These are phyloP conservation scores for Zingel zingel DNA, from an alignment of 2,113 vertebrate species.

Conservation along the genomic window DNA sequence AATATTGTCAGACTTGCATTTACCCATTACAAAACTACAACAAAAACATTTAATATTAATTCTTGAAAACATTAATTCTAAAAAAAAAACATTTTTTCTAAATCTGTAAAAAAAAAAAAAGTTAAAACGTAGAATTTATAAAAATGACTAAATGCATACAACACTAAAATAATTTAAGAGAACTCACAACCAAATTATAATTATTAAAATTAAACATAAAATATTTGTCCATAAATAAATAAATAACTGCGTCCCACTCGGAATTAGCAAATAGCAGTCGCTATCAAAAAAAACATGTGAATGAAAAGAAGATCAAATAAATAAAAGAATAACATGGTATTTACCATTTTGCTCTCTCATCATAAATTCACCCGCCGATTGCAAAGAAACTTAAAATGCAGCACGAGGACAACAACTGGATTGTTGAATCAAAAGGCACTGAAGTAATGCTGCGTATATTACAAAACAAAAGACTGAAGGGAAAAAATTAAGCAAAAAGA, in stretches of 20 bases:
- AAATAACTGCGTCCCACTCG: background rate
- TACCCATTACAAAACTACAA: background rate
- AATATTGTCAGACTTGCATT: background rate
- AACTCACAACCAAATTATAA: constrained; percentile 5
- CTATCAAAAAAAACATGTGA: constrained; percentile 43
- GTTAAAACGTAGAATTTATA: background rate
- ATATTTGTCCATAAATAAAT: constrained; percentile 20
- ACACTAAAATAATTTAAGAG: background rate
- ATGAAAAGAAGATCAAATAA: constrained; percentile 36
- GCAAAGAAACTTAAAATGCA: constrained; percentile 70
- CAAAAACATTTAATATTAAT: background rate
- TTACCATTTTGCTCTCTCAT: constrained; percentile 89
- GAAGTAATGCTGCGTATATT: constrained; percentile 49
- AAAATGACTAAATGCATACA: constrained; percentile 11
- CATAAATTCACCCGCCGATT: constrained; percentile 82
- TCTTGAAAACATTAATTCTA: background rate
- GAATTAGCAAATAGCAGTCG: constrained; percentile 26
- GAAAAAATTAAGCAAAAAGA: constrained; percentile 59
- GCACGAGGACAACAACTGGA: constrained; percentile 57
- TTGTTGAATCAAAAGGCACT: constrained; percentile 63
- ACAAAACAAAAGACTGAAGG: constrained; percentile 49
- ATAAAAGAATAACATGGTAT: constrained; percentile 63
- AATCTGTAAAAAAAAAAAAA: background rate
- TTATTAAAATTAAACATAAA: constrained; percentile 32
- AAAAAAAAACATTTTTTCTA: background rate